Evolutionary conservation across 1,140 invertebrate genomes (phyloP), one percentile per base, ranked within the genome.

Genomic region (Capitella teleta): DNA sequence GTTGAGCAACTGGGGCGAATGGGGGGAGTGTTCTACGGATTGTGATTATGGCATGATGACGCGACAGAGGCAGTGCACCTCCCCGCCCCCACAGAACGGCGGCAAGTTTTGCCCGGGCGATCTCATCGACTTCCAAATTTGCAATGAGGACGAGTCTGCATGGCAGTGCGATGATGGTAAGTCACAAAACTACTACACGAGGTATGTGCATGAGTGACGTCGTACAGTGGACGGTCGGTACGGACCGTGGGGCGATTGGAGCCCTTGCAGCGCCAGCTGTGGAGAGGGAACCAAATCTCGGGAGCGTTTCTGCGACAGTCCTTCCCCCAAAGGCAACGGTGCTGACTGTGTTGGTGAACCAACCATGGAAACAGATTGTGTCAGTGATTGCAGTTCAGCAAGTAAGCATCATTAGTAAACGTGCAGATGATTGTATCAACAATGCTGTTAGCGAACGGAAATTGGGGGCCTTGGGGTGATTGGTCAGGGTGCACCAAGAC

Each of bases 71-170:
- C 64, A 68, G 26, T 85, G 83, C 58, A 78, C 82, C 47, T 78
- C 77, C 60, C 78, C 81, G 0, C 60, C 65, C 8, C 78, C 80
- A 0, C 68, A 55, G 18, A 54, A 80, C 28, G 77, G 80, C 6
- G 79, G 80, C 0, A 55, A 72, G 2, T 78, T 82, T 16, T 85
- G 84, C 58, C 60, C 67, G 0, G 86, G 87, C 38, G n/a, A n/a
- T n/a, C n/a, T n/a, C n/a, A n/a, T n/a, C n/a, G n/a, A n/a, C n/a
- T n/a, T n/a, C n/a, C n/a, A n/a, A n/a, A n/a, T n/a, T n/a, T n/a
- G n/a, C n/a, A n/a, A n/a, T n/a, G n/a, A n/a, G n/a, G n/a, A n/a
- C n/a, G n/a, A n/a, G n/a, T n/a, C n/a, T n/a, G n/a, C n/a, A n/a
- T n/a, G n/a, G n/a, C n/a, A n/a, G n/a, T n/a, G n/a, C n/a, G n/a